Conservation (phyloP, 53 echinoderm and acorn worm genomes). For the Mesocentrotus franciscanus region DNA sequence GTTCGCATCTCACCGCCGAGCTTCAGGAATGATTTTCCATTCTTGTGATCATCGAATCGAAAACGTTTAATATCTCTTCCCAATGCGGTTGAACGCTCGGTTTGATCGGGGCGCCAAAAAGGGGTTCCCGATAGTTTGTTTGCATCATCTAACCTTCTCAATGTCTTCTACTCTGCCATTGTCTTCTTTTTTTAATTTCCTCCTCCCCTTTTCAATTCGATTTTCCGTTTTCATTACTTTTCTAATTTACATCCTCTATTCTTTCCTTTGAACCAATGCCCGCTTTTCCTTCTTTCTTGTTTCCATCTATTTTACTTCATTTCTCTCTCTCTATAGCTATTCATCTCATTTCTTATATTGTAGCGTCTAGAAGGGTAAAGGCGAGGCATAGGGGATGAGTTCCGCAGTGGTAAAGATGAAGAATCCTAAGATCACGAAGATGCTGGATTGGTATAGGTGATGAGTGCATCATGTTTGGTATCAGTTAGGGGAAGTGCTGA, state of each 20-base stretch:
- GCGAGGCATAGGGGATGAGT: too few species aligned
- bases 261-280: not conserved
- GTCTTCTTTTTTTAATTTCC: not conserved
- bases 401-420: too few species aligned
- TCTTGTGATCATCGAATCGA: conserved; percentile 58
- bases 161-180: not conserved
- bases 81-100: conserved; percentile 60
- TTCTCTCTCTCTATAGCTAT: not conserved
- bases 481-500: not conserved
- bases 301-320: not conserved
- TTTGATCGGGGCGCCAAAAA: not conserved
- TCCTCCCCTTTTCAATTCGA: not conserved
- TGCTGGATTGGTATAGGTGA: not conserved
- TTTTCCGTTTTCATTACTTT: too few species aligned
- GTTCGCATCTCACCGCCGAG: conserved; percentile 40
- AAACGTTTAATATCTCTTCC: conserved; percentile 68
- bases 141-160: not conserved
- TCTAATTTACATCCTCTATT: not conserved
- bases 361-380: not conserved
- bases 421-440: too few species aligned
- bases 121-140: conserved; percentile 5
- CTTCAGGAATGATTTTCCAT: conserved; percentile 70
- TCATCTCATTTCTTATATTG: not conserved
- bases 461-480: too few species aligned
- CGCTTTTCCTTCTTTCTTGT: not conserved